Evolutionary conservation across 2,797 vertebrate species (phyloP).

Genomic region (Phrynocephalus forsythii): DNA sequence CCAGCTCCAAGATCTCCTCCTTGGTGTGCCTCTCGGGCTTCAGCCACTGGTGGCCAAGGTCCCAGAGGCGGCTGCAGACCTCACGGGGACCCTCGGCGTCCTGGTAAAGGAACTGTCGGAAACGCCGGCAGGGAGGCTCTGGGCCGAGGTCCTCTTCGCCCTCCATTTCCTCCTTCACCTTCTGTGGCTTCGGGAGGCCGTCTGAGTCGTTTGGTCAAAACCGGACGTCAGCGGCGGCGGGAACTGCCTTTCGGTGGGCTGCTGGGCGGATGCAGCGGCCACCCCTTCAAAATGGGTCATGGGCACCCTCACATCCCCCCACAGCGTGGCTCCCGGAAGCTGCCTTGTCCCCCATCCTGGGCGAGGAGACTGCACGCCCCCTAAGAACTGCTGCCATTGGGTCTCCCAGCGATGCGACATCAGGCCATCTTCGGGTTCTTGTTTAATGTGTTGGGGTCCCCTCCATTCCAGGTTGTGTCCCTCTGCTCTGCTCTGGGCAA

Average conservation of each 20-base stretch:
- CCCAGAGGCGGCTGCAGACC: conserved; percentile 69
- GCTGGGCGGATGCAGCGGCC: neutral
- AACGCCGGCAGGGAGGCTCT: conserved; percentile 57
- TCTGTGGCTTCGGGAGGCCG: neutral
- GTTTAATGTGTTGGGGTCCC: conserved; percentile 6
- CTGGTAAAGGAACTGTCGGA: conserved; percentile 67
- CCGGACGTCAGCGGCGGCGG: accelerated
- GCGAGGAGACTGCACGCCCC: conserved; percentile 4
- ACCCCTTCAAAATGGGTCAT: neutral
- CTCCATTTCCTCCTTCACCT: conserved; percentile 33
- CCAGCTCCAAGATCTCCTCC: conserved; percentile 69
- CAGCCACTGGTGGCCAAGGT: conserved; percentile 67
- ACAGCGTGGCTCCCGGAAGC: neutral
- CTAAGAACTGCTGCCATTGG: conserved; percentile 39
- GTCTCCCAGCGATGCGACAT: conserved; percentile 21
- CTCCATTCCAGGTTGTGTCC: neutral
- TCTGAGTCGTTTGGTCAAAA: neutral
- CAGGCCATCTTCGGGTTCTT: conserved; percentile 11
- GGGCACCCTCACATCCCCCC: conserved; percentile 8
- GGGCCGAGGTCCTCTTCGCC: conserved; percentile 35
- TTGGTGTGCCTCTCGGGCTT: conserved; percentile 64
- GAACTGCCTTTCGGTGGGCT: neutral
- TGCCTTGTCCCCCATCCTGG: neutral
- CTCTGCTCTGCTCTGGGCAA: neutral
- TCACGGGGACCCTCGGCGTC: conserved; percentile 64